phyloP scores from a whole-genome alignment of 1,140 invertebrate species.

The Magallana angulata region DNA sequence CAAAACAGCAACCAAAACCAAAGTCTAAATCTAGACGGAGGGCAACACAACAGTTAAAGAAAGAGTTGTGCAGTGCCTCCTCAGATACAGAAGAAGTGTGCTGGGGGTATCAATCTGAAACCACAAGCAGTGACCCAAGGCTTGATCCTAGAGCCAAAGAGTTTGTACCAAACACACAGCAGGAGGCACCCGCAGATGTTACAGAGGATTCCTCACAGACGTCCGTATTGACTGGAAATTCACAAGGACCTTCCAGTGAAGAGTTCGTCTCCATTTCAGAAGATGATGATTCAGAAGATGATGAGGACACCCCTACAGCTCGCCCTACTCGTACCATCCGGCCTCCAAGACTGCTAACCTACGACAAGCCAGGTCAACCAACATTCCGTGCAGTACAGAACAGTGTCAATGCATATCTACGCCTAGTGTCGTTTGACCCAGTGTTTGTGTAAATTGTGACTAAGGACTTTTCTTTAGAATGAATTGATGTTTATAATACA shows the following conservation, averaged over 20 bases:
- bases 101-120: not conserved
- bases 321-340: not conserved
- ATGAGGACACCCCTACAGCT: conserved; percentile 4
- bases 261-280: too few species aligned
- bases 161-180: not conserved
- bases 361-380: conserved; percentile 25
- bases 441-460: not conserved
- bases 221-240: not conserved
- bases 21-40: too few species aligned
- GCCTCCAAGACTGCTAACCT: conserved; percentile 20
- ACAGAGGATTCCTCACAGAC: not conserved
- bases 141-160: not conserved
- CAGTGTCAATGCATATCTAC: not conserved
- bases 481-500: not conserved
- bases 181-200: too few species aligned
- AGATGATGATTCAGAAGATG: too few species aligned
- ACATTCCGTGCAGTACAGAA: not conserved
- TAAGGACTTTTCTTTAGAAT: too few species aligned
- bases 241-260: not conserved
- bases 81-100: conserved; percentile 12
- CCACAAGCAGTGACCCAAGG: not conserved
- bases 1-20: too few species aligned
- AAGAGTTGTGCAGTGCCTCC: not conserved
- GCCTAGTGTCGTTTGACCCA: not conserved
- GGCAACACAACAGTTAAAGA: not conserved